Base-by-base conservation (phyloP, 2,888 invertebrate species). In the Protophormia terraenovae region DNA sequence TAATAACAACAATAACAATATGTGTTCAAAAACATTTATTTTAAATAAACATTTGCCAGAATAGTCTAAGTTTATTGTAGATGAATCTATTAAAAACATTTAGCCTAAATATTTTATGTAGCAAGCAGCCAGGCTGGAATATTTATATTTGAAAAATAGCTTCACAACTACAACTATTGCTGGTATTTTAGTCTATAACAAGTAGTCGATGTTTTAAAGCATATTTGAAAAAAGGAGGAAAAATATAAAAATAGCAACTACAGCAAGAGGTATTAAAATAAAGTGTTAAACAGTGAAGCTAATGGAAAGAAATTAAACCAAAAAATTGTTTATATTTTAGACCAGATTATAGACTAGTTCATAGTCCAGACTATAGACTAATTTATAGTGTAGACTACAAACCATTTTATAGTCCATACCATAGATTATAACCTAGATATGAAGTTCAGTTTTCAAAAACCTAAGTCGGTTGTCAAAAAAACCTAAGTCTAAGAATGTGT, bases 51-150 rank as follows among this genome's bases (percentile, higher is more conserved):
- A 50, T 45, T 60, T 73, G 32, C 22, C 16, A 47, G 62, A 47
- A 8, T n/a, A n/a, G n/a, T 19, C 12, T 6, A 41, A 14, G 22
- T 16, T 22, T 38, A 27, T 47, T n/a, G 1, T 16, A 67, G 16
- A 58, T 77, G 53, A 83, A 71, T 78, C 77, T 78, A 77, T 73
- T 53, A 64, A 73, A 78, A 86, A 71, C 41, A 76, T 76, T 76
- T 76, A 82, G 71, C 75, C 81, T 60, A 45, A 76, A 82, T 71
- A 69, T 27, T 62, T n/a, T 53, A 62, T 71, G 55, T 55, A 80
- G 29, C 72, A 69, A 80, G 29, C 72, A 69, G 38, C 12, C 41
- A 66, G 55, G 14, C 27, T 29, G n/a, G 8, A 29, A 58, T 35
- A 66, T 76, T 6, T 5, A 55, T 67, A 22, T 16, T 47, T 41